Evolutionary conservation across 2,113 vertebrate genomes (phyloP).

Genomic region (Pseudorectes ferrugineus): DNA sequence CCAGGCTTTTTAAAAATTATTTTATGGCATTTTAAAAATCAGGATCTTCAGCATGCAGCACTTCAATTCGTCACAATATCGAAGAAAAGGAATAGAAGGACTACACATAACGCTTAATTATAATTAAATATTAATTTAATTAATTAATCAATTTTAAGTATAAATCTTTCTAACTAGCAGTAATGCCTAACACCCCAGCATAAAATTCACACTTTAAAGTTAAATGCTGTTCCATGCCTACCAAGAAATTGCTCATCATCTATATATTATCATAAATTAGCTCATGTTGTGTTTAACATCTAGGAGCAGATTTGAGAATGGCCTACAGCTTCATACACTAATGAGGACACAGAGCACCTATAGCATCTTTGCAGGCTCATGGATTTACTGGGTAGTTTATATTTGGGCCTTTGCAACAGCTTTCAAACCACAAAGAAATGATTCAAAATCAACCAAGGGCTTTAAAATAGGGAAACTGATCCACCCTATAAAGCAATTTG

Average conservation of each 20-base stretch:
- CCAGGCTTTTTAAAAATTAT: background rate
- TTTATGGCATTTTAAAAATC: background rate
- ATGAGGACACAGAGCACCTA: background rate
- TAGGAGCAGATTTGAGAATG: background rate
- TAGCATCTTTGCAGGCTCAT: background rate
- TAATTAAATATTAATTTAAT: conserved; percentile 65
- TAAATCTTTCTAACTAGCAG: conserved; percentile 68
- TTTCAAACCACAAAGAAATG: background rate
- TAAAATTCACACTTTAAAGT: conserved; percentile 55
- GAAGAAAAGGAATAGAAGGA: conserved; percentile 2
- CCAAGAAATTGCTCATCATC: conserved; percentile 23
- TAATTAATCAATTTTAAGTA: conserved; percentile 68
- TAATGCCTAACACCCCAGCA: conserved; percentile 36
- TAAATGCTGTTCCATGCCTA: conserved; percentile 18
- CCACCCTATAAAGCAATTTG: background rate
- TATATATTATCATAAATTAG: background rate
- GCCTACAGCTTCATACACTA: background rate
- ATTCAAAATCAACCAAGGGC: background rate
- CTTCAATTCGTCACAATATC: conserved; percentile 14
- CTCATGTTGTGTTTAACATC: conserved; percentile 11
- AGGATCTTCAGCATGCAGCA: background rate
- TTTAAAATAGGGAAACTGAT: background rate
- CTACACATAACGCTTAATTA: conserved; percentile 58
- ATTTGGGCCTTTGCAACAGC: background rate
- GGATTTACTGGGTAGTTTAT: background rate